These are phyloP conservation scores for Schizopygopsis malacanthus DNA, from an alignment of 2,797 vertebrate genomes.

Conservation along the genomic window DNA sequence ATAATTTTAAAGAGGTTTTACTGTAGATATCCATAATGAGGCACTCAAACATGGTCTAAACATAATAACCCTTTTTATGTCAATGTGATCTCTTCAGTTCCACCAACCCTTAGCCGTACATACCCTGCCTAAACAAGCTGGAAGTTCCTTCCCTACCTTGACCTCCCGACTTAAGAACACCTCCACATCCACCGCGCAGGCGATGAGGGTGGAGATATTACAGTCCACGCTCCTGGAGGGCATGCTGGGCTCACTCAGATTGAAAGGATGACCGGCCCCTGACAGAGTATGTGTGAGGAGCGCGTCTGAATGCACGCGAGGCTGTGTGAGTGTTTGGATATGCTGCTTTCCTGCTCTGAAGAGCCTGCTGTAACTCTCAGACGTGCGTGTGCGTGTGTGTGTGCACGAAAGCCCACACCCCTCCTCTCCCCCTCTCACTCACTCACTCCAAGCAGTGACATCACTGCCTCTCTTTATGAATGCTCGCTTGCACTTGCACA, in stretches of 20 bases:
- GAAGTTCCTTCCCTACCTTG: constrained; percentile 76
- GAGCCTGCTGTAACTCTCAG: constrained; percentile 32
- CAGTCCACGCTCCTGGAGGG: constrained; percentile 85
- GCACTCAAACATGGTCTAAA: not conserved
- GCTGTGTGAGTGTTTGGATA: constrained; percentile 6
- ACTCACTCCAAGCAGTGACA: constrained; percentile 78
- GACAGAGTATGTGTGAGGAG: constrained; percentile 34
- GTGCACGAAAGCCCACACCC: not conserved
- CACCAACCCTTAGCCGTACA: not conserved
- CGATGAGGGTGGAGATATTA: constrained; percentile 84
- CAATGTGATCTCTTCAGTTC: not conserved
- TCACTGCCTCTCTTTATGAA: constrained; percentile 81
- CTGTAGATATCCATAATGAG: not conserved
- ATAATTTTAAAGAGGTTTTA: constrained; percentile 12
- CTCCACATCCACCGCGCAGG: constrained; percentile 84
- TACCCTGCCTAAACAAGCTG: not conserved
- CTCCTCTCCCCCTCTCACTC: constrained; percentile 3
- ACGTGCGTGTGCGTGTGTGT: not conserved
- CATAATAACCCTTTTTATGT: not conserved
- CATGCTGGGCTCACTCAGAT: constrained; percentile 72
- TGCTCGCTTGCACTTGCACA: constrained; percentile 64
- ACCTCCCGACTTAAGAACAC: constrained; percentile 83
- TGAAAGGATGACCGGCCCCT: constrained; percentile 10
- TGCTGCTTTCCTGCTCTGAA: constrained; percentile 27
- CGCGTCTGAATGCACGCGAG: constrained; percentile 13